Evolutionary conservation across 2,888 invertebrate species (phyloP), one percentile per base, ranked within the genome.

Genomic region (Macrosiphum euphorbiae): DNA sequence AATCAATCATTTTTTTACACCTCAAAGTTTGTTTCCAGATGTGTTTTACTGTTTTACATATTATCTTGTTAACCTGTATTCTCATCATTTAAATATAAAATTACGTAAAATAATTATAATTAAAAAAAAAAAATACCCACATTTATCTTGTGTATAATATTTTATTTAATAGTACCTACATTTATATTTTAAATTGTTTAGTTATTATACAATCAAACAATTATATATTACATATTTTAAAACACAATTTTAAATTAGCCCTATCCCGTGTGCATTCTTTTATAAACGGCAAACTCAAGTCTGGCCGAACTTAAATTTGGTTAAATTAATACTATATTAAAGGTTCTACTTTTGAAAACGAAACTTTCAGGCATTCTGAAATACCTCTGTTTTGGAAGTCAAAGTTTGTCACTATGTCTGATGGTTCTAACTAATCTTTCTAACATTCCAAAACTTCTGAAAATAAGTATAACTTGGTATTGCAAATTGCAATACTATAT

Each of bases 361-460:
- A 92, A 92, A 92, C 87, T 92, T 87, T 50, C 16, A 35, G 16
- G 41, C 61, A 50, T 87, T 50, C 86, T 47, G 44, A 44, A 85
- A 91, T 92, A 50, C 50, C 92, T 67, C 28, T 35, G 92, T 92
- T 92, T 87, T 35, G 26, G 26, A 87, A 92, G 50, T 92, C 86
- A 87, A 92, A 92, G 50, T 67, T 92, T 67, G 50, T 87, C 61
- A 88, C 61, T 87, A 35, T 92, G 35, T 50, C 10, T 50, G 67
- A 52, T 20, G 50, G 26, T 35, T 50, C 50, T 50, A 44, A 35
- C 87, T 28, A 87, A 86, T 85, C 44, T 41, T 55, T 55, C 67
- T 35, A 58, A 85, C 28, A 92, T 67, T 92, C 61, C 47, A 20
- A 67, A 88, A 87, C 61, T 50, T 67, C 61, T 20, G 5, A 10